Conservation (phyloP, 2,113 vertebrate genomes). For the Crotalus viridis region DNA sequence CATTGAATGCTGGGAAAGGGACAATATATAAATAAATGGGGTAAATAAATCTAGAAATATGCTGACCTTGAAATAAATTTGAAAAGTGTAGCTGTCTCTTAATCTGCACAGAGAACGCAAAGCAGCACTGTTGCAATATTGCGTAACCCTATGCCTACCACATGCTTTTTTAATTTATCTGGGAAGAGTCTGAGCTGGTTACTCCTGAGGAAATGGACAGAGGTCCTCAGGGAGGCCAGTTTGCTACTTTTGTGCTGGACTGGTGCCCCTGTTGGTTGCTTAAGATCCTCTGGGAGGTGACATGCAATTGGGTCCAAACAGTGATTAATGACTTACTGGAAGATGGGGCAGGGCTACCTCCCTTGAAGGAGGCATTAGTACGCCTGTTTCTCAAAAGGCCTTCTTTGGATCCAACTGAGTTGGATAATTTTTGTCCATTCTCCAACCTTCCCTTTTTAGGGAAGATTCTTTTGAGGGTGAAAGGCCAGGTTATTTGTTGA, state of each 20-base stretch:
- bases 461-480: background rate
- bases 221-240: background rate
- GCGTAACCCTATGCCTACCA: background rate
- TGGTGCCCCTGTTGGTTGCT: background rate
- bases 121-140: background rate
- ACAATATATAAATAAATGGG: background rate
- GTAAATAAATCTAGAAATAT: background rate
- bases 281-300: background rate
- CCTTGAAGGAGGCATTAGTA: background rate
- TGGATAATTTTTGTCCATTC: background rate
- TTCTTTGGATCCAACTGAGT: background rate
- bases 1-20: background rate
- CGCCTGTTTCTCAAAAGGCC: background rate
- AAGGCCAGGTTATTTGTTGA: background rate
- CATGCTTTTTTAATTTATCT: background rate
- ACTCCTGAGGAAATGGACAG: background rate
- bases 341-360: background rate
- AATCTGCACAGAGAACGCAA: background rate
- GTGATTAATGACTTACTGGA: background rate
- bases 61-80: background rate
- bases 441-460: background rate
- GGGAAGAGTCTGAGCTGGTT: background rate
- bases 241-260: background rate
- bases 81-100: background rate
- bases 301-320: background rate